Evolutionary conservation across 1,140 invertebrate species (phyloP), one percentile per base, ranked within the genome.

Genomic region (Drosophila neocordata): DNA sequence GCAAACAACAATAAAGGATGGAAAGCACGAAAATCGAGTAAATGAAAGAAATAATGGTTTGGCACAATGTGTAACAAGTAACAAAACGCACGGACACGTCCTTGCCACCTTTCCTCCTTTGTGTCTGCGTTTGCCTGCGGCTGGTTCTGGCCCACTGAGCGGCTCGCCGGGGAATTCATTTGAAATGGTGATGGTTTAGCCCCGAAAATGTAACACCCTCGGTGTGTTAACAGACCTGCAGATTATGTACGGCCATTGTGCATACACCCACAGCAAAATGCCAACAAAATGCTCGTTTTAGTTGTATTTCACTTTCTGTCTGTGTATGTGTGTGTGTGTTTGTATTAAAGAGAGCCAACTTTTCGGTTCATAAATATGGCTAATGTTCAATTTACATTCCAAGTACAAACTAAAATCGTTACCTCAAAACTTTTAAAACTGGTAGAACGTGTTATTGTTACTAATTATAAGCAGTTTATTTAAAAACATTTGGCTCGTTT

Each of bases 1-100:
- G 82, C 82, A 87, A 87, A 87, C 78, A 87, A 87, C 82, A 87
- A 88, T 88, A 87, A 87, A 82, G 83, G 82, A 88, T 77, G 60
- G 71, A 77, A 77, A 71, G 73, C 74, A 77, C 73, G 74, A 85
- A 82, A 87, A 88, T 77, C 75, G 74, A 87, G 82, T 87, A 87
- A 87, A 82, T 87, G 82, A 87, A 87, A 68, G 83, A 75, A 79
- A 87, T 85, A 87, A 85, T 81, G 82, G 81, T 56, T 77, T 59
- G 53, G 82, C 70, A 79, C 60, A 76, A 85, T 77, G 81, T 78
- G 79, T 85, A 85, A 81, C 82, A 77, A 80, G 81, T 74, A 80
- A 74, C 73, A 80, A 74, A 72, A 81, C 73, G 60, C 69, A 65
- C 79, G 48, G 59, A 57, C 60, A 41, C 56, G 53, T 59, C 15